phyloP scores from a whole-genome alignment of 1,140 invertebrate genomes.

The Drosophila ohnishii region DNA sequence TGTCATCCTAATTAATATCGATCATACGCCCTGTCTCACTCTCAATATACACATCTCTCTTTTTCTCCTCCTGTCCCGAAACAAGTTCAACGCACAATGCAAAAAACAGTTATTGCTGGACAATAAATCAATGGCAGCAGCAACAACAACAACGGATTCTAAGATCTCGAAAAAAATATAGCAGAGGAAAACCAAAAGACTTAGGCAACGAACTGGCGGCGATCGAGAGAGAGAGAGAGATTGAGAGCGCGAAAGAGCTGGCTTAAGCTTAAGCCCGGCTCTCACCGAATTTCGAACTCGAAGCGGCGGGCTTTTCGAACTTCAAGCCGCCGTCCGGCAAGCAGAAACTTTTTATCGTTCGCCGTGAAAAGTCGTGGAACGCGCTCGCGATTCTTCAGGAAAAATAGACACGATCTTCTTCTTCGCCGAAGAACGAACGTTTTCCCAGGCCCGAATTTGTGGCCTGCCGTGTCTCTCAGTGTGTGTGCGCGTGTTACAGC shows the following conservation, averaged over 20 bases:
- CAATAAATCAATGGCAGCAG: constrained; percentile 69
- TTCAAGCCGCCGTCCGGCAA: constrained; percentile 35
- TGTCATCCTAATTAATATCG: constrained; percentile 46
- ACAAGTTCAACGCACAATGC: constrained; percentile 59
- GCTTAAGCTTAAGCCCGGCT: not conserved
- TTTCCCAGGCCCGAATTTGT: constrained; percentile 41
- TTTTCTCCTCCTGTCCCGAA: constrained; percentile 6
- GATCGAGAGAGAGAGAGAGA: constrained; percentile 10
- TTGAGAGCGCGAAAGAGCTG: not conserved
- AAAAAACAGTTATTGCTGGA: constrained; percentile 74
- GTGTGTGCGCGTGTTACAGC: constrained; percentile 17
- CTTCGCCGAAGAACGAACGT: constrained; percentile 74
- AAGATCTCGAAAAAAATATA: constrained; percentile 20
- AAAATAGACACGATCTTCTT: constrained; percentile 53
- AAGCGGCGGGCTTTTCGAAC: constrained; percentile 57
- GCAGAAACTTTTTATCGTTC: constrained; percentile 67
- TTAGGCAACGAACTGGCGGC: constrained; percentile 45
- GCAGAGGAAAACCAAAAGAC: constrained; percentile 44
- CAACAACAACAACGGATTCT: constrained; percentile 49
- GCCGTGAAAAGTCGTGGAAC: constrained; percentile 63
- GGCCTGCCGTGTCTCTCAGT: constrained; percentile 10
- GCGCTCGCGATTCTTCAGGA: constrained; percentile 23
- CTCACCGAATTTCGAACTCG: constrained; percentile 53
- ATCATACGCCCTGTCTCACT: constrained; percentile 4
- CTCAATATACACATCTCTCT: not conserved